Conservation (phyloP, 2,113 vertebrate species). For the Protobothrops flavoviridis region DNA sequence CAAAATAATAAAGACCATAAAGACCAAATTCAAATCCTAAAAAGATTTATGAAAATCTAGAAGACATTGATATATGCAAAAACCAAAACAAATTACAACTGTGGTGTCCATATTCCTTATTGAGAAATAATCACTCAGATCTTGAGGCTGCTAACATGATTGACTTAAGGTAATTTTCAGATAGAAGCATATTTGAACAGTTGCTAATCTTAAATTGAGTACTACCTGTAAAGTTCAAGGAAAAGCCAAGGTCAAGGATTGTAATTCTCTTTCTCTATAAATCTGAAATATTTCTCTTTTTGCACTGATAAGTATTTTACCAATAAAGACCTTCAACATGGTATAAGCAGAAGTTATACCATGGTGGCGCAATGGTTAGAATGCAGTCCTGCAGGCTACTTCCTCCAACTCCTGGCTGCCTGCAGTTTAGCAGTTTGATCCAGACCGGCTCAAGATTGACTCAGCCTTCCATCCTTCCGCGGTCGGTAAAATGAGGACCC, state of each 20-base stretch:
- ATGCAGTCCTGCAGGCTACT: too few species aligned
- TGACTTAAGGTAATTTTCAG: background rate
- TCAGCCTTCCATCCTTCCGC: too few species aligned
- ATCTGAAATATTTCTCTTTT: background rate
- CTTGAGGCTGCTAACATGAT: background rate
- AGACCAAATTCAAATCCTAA: background rate
- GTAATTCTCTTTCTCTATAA: background rate
- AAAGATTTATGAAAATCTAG: background rate
- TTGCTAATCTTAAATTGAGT: background rate
- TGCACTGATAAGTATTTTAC: background rate
- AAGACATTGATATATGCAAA: background rate
- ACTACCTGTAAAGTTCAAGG: background rate
- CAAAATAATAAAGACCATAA: background rate
- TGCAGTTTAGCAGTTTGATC: too few species aligned
- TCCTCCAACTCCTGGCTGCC: too few species aligned
- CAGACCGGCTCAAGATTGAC: too few species aligned
- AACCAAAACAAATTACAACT: background rate
- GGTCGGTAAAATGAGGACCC: too few species aligned
- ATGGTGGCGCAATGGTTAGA: too few species aligned
- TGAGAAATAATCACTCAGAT: background rate
- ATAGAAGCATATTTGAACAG: background rate
- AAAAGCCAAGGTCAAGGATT: background rate
- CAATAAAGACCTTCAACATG: background rate
- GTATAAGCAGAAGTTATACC: background rate
- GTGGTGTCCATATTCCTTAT: background rate